These are phyloP conservation scores for Uropsilus gracilis DNA, from an alignment of 2,113 vertebrate genomes.

Conservation along the genomic window DNA sequence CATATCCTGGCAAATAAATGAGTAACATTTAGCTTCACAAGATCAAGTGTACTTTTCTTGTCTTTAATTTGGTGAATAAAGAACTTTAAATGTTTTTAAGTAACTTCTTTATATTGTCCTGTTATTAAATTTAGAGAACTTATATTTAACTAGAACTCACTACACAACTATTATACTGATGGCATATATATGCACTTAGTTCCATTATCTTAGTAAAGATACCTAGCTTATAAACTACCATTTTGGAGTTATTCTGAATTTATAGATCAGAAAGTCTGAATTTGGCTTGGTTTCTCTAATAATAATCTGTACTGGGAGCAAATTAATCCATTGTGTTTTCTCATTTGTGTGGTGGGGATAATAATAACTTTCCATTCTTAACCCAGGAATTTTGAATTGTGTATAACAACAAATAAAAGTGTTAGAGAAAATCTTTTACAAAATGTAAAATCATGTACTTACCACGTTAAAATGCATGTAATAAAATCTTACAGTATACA, in stretches of 20 bases:
- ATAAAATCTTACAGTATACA: neutral
- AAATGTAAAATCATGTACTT: slow-evolving; percentile 2
- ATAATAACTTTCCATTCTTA: neutral
- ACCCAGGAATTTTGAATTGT: neutral
- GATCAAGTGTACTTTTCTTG: neutral
- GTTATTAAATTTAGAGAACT: neutral
- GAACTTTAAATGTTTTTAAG: slow-evolving; percentile 8
- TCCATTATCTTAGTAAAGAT: neutral
- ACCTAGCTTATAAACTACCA: neutral
- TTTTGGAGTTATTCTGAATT: neutral
- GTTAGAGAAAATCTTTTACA: neutral
- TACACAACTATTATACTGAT: neutral
- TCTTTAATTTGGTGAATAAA: neutral
- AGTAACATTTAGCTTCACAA: neutral
- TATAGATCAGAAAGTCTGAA: neutral
- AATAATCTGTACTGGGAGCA: neutral
- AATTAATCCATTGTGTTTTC: neutral
- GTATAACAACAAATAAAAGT: neutral
- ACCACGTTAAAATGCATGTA: slow-evolving; percentile 4
- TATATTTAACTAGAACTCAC: neutral
- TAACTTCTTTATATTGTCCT: neutral
- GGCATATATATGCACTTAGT: rapidly evolving
- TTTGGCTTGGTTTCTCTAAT: neutral
- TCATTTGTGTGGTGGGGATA: neutral
- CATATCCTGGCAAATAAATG: neutral